Evolutionary conservation across 2,797 vertebrate genomes (phyloP), one percentile per base, ranked within the genome.

Genomic region (Hemibagrus guttatus): DNA sequence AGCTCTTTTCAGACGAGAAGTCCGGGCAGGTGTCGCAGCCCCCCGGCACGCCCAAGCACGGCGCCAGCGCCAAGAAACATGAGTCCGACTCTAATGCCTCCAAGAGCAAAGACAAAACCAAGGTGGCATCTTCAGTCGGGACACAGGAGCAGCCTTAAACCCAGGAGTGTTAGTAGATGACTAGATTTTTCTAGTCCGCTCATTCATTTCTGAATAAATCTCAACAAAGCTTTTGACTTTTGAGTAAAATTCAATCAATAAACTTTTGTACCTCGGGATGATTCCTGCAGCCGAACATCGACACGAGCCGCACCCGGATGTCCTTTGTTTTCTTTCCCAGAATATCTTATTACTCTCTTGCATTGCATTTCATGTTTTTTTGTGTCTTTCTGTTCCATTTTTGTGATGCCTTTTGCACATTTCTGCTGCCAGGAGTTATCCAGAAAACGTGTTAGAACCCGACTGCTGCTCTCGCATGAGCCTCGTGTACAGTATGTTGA

Each of bases 1-100:
- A 99, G 97, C 98, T 99, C 97, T 99, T 99, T 99, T 98, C 98
- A 98, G 98, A 99, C 97, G 98, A 99, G 96, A 99, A 99, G 97
- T 98, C 97, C 90, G 93, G 97, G 97, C 97, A 98, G 96, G 96
- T 96, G 92, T 96, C 97, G 94, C 96, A 95, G 90, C 93, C 97
- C 95, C 96, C 97, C 87, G 97, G 96, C 94, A 94, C 96, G 91
- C 96, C 97, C 95, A 98, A 98, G 97, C 97, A 97, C 96, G 96
- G 96, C 95, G 96, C 95, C 90, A 93, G 95, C 95, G 93, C 96
- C 96, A 97, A 95, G 96, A 96, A 95, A 93, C 95, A 92, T 91
- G 97, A 97, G 93, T 93, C 97, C 93, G 96, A 95, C 93, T 96
- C 97, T 96, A 96, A 94, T 95, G 97, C 97, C 96, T 96, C 97